Base-by-base conservation (phyloP, 1,140 invertebrate species). In the Zaprionus taronus region DNA sequence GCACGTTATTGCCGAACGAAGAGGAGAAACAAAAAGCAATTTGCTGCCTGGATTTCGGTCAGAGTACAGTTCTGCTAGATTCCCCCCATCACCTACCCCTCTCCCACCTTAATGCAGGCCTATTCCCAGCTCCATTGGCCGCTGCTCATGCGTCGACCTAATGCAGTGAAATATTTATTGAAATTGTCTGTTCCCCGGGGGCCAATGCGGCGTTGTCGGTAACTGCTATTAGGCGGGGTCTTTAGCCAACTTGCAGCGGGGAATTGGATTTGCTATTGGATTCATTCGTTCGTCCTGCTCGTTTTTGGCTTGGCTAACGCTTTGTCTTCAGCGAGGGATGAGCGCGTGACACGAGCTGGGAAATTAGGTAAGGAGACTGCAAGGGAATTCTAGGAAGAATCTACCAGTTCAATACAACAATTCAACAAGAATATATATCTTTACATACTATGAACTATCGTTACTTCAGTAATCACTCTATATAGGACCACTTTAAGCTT, bases 101-200 rank as follows among this genome's bases (percentile, higher is more conserved):
- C 11, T 14, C 1, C 24, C 56, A 9, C 26, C 5, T 2, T 31
- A 7, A 7, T 5, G n/a, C 6, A 47, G 41, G 41, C 15, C n/a
- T 47, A 47, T 47, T n/a, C 6, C n/a, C n/a, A 47, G 6, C 41
- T 47, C 41, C n/a, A n/a, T 47, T 38, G 38, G 17, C 17, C 17
- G 15, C 44, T 17, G n/a, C 60, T 15, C 36, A 36, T 60, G 22
- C 62, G 71, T 69, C 64, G 60, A 72, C 77, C 89, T 91, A 91
- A 91, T 91, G 89, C 83, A 89, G 81, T 89, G 89, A 91, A 91
- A 91, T 91, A 91, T 91, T 91, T 91, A 91, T 91, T 91, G 89
- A 91, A 91, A 91, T 91, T 91, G 89, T 89, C 67, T 79, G 77
- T 17, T 89, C 89, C 84, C 89, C 24, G 72, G 89, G 81, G 89